Conservation (phyloP, 2,888 invertebrate species). For the Drosophila tanythrix region DNA sequence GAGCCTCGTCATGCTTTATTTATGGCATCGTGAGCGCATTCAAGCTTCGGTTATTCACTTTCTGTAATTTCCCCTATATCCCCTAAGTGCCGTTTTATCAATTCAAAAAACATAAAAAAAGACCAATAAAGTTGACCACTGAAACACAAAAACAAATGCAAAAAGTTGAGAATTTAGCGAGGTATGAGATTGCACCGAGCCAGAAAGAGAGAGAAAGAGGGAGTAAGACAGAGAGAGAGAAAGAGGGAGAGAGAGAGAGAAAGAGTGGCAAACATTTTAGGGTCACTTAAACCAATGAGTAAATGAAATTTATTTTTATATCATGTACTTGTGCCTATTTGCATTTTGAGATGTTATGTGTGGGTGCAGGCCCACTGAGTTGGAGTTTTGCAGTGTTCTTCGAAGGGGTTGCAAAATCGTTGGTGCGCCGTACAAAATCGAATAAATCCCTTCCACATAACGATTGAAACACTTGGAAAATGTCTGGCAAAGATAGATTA, state of each 20-base stretch:
- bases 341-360: constrained; percentile 35
- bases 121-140: constrained; percentile 50
- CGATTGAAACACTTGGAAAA: constrained; percentile 85
- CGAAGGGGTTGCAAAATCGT: constrained; percentile 58
- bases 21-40: constrained; percentile 22
- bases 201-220: not conserved
- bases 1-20: not conserved
- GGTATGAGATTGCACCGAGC: not conserved
- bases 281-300: constrained; percentile 62
- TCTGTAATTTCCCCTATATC: not conserved
- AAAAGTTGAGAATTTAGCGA: constrained; percentile 18
- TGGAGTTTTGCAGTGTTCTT: constrained; percentile 72
- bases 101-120: constrained; percentile 51
- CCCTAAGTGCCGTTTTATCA: constrained; percentile 45
- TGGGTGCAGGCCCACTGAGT: constrained; percentile 34
- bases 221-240: not conserved
- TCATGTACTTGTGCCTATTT: constrained; percentile 48
- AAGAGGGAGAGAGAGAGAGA: not conserved
- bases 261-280: constrained; percentile 65
- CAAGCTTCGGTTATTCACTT: constrained; percentile 25
- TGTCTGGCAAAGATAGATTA: constrained; percentile 95
- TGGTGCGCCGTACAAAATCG: constrained; percentile 66
- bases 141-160: constrained; percentile 21
- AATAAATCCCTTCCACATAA: constrained; percentile 49
- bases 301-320: constrained; percentile 54